Evolutionary conservation across 2,888 invertebrate genomes (phyloP), one percentile per base, ranked within the genome.

Genomic region (Lasioglossum oenotherae): DNA sequence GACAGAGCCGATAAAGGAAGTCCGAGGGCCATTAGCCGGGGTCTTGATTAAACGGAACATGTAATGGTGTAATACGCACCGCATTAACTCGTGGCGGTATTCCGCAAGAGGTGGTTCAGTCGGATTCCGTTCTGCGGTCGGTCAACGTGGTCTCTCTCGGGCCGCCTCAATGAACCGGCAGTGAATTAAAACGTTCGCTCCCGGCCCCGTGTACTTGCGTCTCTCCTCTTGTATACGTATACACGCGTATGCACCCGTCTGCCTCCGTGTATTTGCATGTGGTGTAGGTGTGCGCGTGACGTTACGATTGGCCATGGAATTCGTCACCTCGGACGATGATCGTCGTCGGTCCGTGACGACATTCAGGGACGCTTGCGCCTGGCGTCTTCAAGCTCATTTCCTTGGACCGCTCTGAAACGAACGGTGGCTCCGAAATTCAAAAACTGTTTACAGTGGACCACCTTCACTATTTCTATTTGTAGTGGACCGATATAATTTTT

Each of bases 101-200:
- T 90, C 92, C 91, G 92, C 92, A 91, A 92, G 90, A 92, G 92
- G 90, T 88, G 90, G 92, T 92, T 92, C 88, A 90, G 92, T 92
- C 87, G 91, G 92, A 93, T 93, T 93, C 92, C 93, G 88, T 38
- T 69, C 84, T 82, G 91, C 90, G 89, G 91, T 92, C 91, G 91
- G 88, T 91, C 91, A 82, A 87, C 86, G 85, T 71, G 80, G 75
- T 74, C 41, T 69, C 46, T 53, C 53, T 53, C 53, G 74, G 82
- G 75, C 78, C 81, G 84, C 79, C 87, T 89, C 85, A 87, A 89
- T 84, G 89, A 87, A 85, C 87, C 84, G 71, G 57, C 75, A 49
- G 74, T 83, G 84, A 82, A 88, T 89, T 88, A 87, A 89, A 89
- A 89, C 87, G 87, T 80, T 80, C 72, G 77, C 82, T 89, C 87